Evolutionary conservation across 2,113 vertebrate species (phyloP).

Genomic region (Trogon surrucura): DNA sequence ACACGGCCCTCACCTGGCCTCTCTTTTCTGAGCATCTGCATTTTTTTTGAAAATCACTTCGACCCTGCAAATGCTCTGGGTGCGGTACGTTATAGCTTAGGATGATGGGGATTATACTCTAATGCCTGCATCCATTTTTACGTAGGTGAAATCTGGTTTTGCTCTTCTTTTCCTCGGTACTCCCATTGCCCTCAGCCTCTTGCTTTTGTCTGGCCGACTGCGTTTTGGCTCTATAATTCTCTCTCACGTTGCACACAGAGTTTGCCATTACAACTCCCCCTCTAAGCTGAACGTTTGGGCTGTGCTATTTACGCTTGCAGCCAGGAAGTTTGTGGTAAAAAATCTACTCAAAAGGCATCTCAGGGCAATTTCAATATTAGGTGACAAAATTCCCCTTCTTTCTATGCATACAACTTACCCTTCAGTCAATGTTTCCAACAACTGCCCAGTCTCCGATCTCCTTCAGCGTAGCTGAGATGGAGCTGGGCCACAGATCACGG

Average conservation of each 20-base stretch:
- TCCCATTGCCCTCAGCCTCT: not conserved
- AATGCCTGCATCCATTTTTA: not conserved
- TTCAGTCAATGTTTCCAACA: conserved; percentile 4
- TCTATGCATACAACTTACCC: not conserved
- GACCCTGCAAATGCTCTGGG: not conserved
- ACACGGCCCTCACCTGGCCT: not conserved
- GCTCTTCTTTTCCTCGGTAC: not conserved
- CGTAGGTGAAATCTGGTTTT: not conserved
- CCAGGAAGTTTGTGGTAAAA: not conserved
- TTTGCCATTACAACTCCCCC: not conserved
- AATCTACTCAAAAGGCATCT: not conserved
- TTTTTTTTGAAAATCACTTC: rapidly evolving
- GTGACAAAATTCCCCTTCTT: conserved; percentile 4
- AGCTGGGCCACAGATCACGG: not conserved
- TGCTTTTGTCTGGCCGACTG: not conserved
- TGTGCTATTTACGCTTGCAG: not conserved
- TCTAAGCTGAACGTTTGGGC: not conserved
- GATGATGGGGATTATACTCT: not conserved
- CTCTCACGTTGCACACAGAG: not conserved
- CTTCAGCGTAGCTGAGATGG: not conserved
- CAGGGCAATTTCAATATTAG: conserved; percentile 29
- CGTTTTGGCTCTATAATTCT: not conserved
- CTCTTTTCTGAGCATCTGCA: not conserved
- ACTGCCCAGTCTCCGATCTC: not conserved
- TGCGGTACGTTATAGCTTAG: not conserved